These are phyloP conservation scores for Venturia canescens DNA, from an alignment of 1,140 invertebrate genomes.

Conservation along the genomic window DNA sequence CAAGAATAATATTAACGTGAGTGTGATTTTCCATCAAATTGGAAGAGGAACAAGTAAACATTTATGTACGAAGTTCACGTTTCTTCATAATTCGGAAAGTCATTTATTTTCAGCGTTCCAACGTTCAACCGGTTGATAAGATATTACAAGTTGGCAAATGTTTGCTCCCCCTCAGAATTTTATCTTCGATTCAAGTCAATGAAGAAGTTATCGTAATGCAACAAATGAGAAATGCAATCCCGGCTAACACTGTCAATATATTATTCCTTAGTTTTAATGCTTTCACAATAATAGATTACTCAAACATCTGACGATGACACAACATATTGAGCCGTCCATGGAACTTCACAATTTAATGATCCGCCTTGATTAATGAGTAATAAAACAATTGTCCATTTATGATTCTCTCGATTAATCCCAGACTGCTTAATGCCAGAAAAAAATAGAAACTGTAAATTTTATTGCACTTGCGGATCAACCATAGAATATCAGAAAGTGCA, in stretches of 20 bases:
- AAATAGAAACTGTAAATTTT: no score
- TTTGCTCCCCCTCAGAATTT: not conserved
- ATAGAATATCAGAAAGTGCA: no score
- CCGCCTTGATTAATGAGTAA: no score
- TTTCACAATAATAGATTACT: no score
- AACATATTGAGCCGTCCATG: no score
- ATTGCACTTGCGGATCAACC: no score
- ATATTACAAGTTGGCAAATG: constrained; percentile 6
- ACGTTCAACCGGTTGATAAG: not conserved
- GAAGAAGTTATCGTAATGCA: not conserved
- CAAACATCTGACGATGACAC: no score
- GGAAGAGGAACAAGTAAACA: not conserved
- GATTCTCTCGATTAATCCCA: no score
- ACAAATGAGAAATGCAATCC: not conserved
- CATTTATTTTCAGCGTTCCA: constrained; percentile 13
- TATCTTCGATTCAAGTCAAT: not conserved
- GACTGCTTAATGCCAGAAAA: no score
- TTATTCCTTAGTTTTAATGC: no score
- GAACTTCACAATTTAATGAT: no score
- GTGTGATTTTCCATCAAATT: not conserved
- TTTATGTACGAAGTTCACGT: not conserved
- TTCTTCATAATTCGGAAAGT: constrained; percentile 9
- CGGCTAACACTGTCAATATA: not conserved
- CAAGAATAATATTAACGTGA: not conserved
- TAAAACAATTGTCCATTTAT: no score